Evolutionary conservation across 2,888 invertebrate genomes (phyloP).

Genomic region (Hydrotaea diabolus): DNA sequence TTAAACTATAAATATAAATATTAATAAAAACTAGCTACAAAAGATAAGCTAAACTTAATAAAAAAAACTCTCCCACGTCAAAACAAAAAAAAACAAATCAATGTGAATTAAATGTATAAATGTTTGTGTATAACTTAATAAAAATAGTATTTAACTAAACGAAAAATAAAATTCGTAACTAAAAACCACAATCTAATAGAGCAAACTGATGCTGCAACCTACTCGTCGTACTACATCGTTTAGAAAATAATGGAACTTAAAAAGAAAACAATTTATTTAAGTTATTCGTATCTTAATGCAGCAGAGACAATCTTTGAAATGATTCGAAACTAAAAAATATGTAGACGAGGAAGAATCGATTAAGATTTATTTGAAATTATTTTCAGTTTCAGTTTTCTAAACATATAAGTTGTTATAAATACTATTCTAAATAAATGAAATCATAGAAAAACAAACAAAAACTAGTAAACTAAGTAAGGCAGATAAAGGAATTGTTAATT

Average conservation of each 20-base stretch:
- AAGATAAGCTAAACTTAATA: not conserved
- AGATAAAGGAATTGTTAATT: constrained; percentile 55
- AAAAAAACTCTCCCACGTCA: not conserved
- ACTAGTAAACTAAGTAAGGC: not conserved
- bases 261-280: constrained; percentile 31
- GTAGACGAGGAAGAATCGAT: constrained; percentile 7
- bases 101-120: constrained; percentile 62
- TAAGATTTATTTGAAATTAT: constrained; percentile 7
- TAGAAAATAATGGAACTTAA: constrained; percentile 36
- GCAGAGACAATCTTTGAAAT: constrained; percentile 59
- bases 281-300: constrained; percentile 34
- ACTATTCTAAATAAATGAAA: not conserved
- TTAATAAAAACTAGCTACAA: not conserved
- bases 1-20: constrained; percentile 5
- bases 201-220: constrained; percentile 46
- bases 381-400: not conserved
- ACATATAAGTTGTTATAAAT: constrained; percentile 2
- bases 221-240: constrained; percentile 9
- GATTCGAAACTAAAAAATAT: constrained; percentile 50
- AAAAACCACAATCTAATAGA: constrained; percentile 4
- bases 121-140: constrained; percentile 56
- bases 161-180: constrained; percentile 64
- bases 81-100: constrained; percentile 22
- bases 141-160: constrained; percentile 65
- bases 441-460: not conserved